Evolutionary conservation across 2,888 invertebrate species (phyloP), one percentile per base, ranked within the genome.

Genomic region (Amphipoea oculea): DNA sequence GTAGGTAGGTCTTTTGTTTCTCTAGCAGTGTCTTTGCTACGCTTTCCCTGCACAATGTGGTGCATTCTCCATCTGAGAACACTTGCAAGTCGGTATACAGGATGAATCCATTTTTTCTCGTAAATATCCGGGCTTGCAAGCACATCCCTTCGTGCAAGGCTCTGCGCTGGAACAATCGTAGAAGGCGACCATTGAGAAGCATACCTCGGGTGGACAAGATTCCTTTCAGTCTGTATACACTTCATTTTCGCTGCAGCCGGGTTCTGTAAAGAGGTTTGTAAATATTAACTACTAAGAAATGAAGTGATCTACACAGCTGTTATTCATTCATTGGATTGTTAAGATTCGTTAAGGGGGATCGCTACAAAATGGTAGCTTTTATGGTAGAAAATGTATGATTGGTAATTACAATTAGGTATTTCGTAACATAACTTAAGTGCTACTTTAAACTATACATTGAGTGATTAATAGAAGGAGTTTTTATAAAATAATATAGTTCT

Each of bases 191-290:
- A 91, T 75, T 1, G 89, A 84, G 14, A 83, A 45, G 72, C 92
- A 93, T 0, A 78, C 69, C 67, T 92, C 89, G 0, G 92, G 92
- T 9, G 92, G 92, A 66, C 92, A 93, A 6, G 86, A 68, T 65
- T 29, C 65, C 62, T 86, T 89, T 76, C 90, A 91, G 14, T 77
- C 54, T 20, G 82, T 86, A 67, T 87, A 91, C 6, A 84, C 85
- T 83, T 92, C 91, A 69, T 92, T 89, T 17, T 81, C 80, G 0
- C 76, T n/a, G 68, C 88, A 84, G 17, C 20, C 57, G 5, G 45
- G 23, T 60, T 57, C 72, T 75, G 78, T 17, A 84, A 82, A 70
- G 12, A 75, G 29, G 7, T 81, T 23, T 54, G 3, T 4, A 5
- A 40, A 40, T 40, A 5, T 40, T 36, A 36, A 40, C 40, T 40